Evolutionary conservation across 2,888 invertebrate genomes (phyloP).

Genomic region (Plebejus argus): DNA sequence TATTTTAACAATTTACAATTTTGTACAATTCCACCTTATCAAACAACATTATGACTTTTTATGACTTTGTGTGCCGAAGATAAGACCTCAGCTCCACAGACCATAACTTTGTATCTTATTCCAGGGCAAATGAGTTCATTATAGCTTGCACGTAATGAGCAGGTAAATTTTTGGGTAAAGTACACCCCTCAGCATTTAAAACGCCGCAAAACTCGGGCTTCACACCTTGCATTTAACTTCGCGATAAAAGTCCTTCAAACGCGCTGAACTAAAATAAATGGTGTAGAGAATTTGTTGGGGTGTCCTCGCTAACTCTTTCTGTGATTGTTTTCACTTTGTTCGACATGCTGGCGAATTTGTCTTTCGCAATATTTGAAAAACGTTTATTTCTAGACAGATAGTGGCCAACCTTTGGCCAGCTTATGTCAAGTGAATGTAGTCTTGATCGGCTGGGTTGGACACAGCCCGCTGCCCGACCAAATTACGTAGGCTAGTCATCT

Average conservation of each 20-base stretch:
- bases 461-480: neutral
- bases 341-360: neutral
- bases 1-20: neutral
- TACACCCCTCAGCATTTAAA: conserved; percentile 62
- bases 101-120: conserved; percentile 49
- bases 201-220: conserved; percentile 53
- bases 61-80: conserved; percentile 9
- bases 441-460: neutral
- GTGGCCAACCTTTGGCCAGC: neutral
- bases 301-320: neutral
- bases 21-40: conserved; percentile 19
- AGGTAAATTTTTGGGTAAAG: conserved; percentile 60
- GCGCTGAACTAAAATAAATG: conserved; percentile 30
- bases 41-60: conserved; percentile 12
- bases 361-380: neutral
- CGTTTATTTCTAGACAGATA: neutral
- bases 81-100: conserved; percentile 29
- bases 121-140: conserved; percentile 42
- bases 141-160: conserved; percentile 41
- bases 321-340: conserved; percentile 19
- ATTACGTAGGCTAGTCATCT: no score
- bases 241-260: conserved; percentile 19
- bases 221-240: conserved; percentile 33
- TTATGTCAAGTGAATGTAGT: neutral
- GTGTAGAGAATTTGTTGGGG: neutral